Base-by-base conservation (phyloP, 2,797 vertebrate species). In the Bradypus variegatus region DNA sequence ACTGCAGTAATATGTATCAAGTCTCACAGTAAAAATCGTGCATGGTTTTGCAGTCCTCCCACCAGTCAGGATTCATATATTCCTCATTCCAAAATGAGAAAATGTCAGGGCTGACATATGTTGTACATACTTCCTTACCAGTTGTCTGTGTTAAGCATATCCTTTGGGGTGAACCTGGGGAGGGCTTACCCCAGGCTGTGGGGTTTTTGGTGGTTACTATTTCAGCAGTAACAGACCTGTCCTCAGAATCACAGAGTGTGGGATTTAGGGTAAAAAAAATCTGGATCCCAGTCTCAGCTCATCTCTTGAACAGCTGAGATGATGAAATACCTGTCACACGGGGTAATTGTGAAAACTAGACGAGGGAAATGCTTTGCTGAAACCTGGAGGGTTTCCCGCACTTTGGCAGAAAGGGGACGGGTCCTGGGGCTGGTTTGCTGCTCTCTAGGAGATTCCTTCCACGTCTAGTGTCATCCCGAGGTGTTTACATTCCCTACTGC, bases 121-220 rank as follows among this genome's bases (percentile, higher is more conserved):
- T 9, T 4, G 41, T 45, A 45, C 41, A 45, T 45, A 45, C 41
- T 72, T 72, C 58, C 82, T 79, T 36, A n/a, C 67, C 55, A 19
- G 36, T 60, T 19, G 25, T 89, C 88, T 95, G 81, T 95, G 91
- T 94, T 92, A 92, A 92, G 83, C 41, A 19, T 38, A 65, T 14
- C 72, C 53, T 38, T 80, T 9, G 55, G 88, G 90, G 86, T 18
- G 53, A 77, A 67, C 70, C 83, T 41, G 19, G 2, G 18, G 31
- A 48, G 29, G 50, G 48, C 45, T 83, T 2, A 10, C 79, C 70
- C 1, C 48, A 73, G 78, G 58, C 88, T 67, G 12, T 65, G 65
- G 69, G 69, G 27, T 48, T 89, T 36, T 45, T 48, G 19, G 77
- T 60, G 21, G 75, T 64, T 55, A 25, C 86, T 50, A 11, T 69